Evolutionary conservation across 1,140 invertebrate species (phyloP), one percentile per base, ranked within the genome.

Genomic region (Lepidurus arcticus): DNA sequence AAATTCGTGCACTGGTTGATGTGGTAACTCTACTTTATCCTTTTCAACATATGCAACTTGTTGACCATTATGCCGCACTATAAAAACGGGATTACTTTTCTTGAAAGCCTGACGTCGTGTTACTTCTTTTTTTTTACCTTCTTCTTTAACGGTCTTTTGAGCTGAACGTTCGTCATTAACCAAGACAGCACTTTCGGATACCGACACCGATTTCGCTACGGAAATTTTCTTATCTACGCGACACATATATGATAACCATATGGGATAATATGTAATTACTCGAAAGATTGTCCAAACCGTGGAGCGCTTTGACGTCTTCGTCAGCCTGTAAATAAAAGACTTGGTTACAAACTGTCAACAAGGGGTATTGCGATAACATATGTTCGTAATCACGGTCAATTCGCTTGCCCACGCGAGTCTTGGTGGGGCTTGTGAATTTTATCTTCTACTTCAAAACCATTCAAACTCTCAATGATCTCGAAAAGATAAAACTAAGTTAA

Each of bases 291-390:
- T 21, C 53, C 21, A 65, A 65, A 21, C 53, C 53, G 21, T 65
- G 53, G 53, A 65, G 53, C 8, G 53, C 53, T 65, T 65, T 65
- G 53, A 65, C 53, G 53, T 65, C 53, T 65, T 65, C 53, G 53
- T 65, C 53, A 13, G 21, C 53, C 53, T 65, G 53, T 65, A 21
- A n/a, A 65, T n/a, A 65, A 65, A 13, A 65, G 21, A 65, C n/a
- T 1, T 16, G 21, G 16, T 65, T 21, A 65, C 21, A 7, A 65
- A 13, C 53, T 65, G 21, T 4, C 47, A 65, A 65, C 53, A 16
- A 65, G 16, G 53, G 6, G 16, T 16, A 65, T 13, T 1, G 13
- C 13, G 53, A 65, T 65, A 65, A 16, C 53, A 65, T 11, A 21
- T 65, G 16, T 65, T 34, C 34, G 4, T 34, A 34, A 4, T 34